phyloP scores from a whole-genome alignment of 2,888 invertebrate genomes.

The Deilephila porcellus region DNA sequence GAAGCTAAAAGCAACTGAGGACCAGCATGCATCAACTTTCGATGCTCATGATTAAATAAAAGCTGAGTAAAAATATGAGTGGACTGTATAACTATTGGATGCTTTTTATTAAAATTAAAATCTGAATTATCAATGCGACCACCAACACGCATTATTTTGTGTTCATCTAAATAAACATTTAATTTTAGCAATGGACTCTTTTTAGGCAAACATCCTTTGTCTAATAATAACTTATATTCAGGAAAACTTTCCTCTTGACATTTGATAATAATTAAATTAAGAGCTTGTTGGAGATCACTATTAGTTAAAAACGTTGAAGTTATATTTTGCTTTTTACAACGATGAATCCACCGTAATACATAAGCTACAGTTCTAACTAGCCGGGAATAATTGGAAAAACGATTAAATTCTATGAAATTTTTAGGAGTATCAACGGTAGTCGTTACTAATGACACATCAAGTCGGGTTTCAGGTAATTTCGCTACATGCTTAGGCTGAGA shows the following conservation, averaged over 20 bases:
- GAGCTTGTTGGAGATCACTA: too few species aligned
- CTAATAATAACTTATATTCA: not conserved
- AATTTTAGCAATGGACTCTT: not conserved
- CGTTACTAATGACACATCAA: too few species aligned
- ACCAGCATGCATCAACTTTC: constrained; percentile 32
- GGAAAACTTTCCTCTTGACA: not conserved
- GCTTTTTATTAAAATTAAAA: not conserved
- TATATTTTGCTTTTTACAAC: too few species aligned
- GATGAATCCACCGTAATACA: too few species aligned
- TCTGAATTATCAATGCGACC: not conserved
- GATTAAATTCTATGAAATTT: too few species aligned
- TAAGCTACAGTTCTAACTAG: too few species aligned
- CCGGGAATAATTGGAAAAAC: too few species aligned
- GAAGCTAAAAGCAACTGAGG: constrained; percentile 34
- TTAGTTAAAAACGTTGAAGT: not conserved
- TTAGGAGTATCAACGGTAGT: too few species aligned
- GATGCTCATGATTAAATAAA: not conserved
- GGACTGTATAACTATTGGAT: not conserved
- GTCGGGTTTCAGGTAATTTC: too few species aligned
- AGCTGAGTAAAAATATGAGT: not conserved
- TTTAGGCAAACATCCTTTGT: not conserved
- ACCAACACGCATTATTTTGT: not conserved
- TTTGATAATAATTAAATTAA: not conserved
- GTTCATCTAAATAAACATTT: not conserved
- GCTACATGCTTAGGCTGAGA: too few species aligned